Evolutionary conservation across 2,888 invertebrate species (phyloP), one percentile per base, ranked within the genome.

Genomic region (Dryadula phaetusa): DNA sequence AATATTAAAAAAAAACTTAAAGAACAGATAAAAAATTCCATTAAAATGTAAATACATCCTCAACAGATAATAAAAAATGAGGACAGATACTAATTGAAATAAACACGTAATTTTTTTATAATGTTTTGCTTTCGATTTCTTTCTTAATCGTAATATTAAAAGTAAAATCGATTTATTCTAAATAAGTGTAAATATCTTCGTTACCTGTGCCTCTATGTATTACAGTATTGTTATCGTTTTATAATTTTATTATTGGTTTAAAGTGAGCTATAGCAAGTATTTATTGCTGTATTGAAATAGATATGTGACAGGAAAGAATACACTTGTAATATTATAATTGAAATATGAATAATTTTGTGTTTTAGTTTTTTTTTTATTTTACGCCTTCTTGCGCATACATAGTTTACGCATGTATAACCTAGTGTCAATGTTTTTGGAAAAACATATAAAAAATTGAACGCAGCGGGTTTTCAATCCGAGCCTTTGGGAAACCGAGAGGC

Each of bases 141-240:
- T 44, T 16, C 2, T 52, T 52, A 28, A 28, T 52, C 28, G 5
- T 52, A 16, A 52, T 49, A 52, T 28, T 28, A 52, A 52, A 52
- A 52, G 52, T 52, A 28, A 52, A 52, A 52, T 28, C 52, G 52
- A 49, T 52, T 28, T n/a, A 52, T 28, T 52, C 52, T 16, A 4
- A 49, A 52, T 52, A 28, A 28, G 28, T 52, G 52, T 10, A 28
- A 28, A 10, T 52, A 52, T 28, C 28, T 52, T 37, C 1, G 37
- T 37, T 32, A 37, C 12, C 12, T 37, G 37, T 37, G 12, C 37
- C 12, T 37, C n/a, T n/a, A 16, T 44, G 22, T 3, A 20, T 25
- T 49, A 14, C n/a, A n/a, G 7, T 25, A n/a, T 52, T 10, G 28
- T 16, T 52, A 52, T 32, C 52, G 8, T 28, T 52, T 52, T 52